Conservation (phyloP, 2,888 invertebrate genomes). For the Ormyrus pomaceus region DNA sequence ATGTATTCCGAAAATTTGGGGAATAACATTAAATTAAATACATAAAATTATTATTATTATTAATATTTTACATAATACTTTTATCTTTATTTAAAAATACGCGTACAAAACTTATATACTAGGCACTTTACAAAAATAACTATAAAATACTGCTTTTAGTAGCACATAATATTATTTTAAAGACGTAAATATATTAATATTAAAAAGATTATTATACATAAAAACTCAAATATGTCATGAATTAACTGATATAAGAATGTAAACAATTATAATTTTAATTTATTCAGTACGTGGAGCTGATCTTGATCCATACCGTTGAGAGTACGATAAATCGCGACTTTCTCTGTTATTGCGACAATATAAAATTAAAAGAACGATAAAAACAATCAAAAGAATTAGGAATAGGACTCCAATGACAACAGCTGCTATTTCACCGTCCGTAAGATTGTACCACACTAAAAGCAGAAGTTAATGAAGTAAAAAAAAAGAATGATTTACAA, state of each 20-base stretch:
- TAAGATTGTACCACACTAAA: slow-evolving; percentile 76
- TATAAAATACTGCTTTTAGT: too few relatives aligned
- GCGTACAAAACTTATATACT: too few relatives aligned
- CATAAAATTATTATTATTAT: too few relatives aligned
- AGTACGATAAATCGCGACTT: slow-evolving; percentile 80
- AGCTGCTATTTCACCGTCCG: slow-evolving; percentile 81
- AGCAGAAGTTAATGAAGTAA: slow-evolving; percentile 2
- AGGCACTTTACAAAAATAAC: too few relatives aligned
- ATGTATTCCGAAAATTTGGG: too few relatives aligned
- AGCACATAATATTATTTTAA: neutral
- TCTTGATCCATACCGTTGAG: slow-evolving; percentile 71
- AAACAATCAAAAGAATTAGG: slow-evolving; percentile 79
- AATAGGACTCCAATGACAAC: slow-evolving; percentile 83
- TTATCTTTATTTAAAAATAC: too few relatives aligned
- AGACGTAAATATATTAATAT: neutral
- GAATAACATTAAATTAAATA: too few relatives aligned
- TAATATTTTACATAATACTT: too few relatives aligned
- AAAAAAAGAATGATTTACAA: neutral
- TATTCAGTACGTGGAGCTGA: slow-evolving; percentile 58
- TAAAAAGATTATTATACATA: neutral
- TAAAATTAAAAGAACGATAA: slow-evolving; percentile 78
- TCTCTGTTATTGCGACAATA: slow-evolving; percentile 80
- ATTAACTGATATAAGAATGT: too few relatives aligned
- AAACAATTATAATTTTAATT: neutral
- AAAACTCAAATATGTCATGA: too few relatives aligned